phyloP scores from a whole-genome alignment of 2,888 invertebrate species.

The Embidobia sp. region DNA sequence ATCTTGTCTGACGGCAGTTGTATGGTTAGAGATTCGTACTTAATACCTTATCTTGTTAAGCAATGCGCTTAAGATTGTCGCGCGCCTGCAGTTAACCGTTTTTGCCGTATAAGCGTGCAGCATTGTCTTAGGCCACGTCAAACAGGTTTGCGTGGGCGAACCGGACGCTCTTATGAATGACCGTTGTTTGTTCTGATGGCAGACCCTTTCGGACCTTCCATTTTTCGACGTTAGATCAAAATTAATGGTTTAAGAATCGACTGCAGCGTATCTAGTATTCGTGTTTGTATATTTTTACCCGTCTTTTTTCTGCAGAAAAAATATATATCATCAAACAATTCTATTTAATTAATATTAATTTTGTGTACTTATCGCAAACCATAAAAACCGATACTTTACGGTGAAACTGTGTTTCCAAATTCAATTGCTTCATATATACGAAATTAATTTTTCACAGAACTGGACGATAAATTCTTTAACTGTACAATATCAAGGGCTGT shows the following conservation, averaged over 20 bases:
- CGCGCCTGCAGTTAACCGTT: conserved; percentile 67
- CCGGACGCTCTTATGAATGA: conserved; percentile 71
- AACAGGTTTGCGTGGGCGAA: conserved; percentile 74
- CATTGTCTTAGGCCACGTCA: conserved; percentile 68
- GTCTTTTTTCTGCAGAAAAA: neutral
- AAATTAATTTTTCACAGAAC: conserved; percentile 15
- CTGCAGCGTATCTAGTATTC: neutral
- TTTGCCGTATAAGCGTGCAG: conserved; percentile 66
- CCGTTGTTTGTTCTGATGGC: conserved; percentile 69
- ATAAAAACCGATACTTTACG: too few species aligned
- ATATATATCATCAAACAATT: too few species aligned
- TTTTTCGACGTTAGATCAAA: conserved; percentile 30
- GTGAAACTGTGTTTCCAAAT: neutral
- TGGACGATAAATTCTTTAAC: conserved; percentile 19
- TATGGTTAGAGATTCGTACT: conserved; percentile 74
- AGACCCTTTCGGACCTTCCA: conserved; percentile 63
- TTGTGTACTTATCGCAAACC: too few species aligned
- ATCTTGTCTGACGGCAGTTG: conserved; percentile 74
- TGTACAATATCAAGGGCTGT: conserved; percentile 30
- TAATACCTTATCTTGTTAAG: conserved; percentile 80
- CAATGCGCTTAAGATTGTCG: conserved; percentile 78
- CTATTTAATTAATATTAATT: neutral
- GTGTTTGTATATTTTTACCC: neutral
- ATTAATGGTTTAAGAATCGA: conserved; percentile 24
- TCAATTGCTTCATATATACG: neutral